Conservation (phyloP, 2,888 invertebrate species). For the Agonopterix alstromeriana region DNA sequence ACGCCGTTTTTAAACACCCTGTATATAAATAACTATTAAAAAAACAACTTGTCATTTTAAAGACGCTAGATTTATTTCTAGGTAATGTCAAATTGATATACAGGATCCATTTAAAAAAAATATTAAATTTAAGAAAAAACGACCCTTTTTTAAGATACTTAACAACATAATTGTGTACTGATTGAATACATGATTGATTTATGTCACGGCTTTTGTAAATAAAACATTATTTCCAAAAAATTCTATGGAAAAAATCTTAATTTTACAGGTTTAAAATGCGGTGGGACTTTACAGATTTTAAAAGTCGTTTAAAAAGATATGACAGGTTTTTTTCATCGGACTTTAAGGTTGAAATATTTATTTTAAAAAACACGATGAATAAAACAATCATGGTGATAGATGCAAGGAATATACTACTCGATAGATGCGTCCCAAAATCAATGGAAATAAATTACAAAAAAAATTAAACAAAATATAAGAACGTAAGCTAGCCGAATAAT, state of each 20-base stretch:
- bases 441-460: slow-evolving; percentile 5
- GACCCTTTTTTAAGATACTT: slow-evolving; percentile 5
- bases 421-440: slow-evolving; percentile 7
- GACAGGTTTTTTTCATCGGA: neutral
- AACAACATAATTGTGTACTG: slow-evolving; percentile 22
- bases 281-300: too few species aligned
- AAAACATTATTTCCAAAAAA: too few species aligned
- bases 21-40: neutral
- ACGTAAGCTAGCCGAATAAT: slow-evolving; percentile 36
- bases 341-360: neutral
- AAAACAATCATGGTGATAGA: slow-evolving; percentile 1
- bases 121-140: slow-evolving; percentile 16
- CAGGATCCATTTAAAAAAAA: slow-evolving; percentile 12
- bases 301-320: too few species aligned
- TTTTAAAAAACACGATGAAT: neutral
- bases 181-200: neutral
- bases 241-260: too few species aligned
- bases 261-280: too few species aligned
- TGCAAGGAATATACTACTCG: too few species aligned
- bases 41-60: slow-evolving; percentile 69
- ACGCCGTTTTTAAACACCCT: slow-evolving; percentile 6
- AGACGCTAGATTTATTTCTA: slow-evolving; percentile 63
- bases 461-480: slow-evolving; percentile 26
- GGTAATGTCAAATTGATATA: slow-evolving; percentile 71
- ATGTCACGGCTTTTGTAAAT: neutral